Conservation (phyloP, 2,113 vertebrate species). For the Daubentonia madagascariensis region DNA sequence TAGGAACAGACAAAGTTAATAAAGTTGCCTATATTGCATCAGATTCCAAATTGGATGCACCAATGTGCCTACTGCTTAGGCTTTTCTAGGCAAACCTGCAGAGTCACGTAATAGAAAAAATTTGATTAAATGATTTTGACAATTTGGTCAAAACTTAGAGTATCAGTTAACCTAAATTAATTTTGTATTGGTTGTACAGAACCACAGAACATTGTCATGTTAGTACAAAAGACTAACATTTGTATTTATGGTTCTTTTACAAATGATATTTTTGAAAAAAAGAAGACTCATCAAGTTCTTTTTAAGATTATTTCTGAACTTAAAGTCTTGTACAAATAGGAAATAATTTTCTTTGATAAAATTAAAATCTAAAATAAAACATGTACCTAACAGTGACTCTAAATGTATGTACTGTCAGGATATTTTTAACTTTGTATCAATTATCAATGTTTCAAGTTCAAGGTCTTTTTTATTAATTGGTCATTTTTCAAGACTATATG, state of each 20-base stretch:
- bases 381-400: not conserved
- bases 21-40: not conserved
- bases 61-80: not conserved
- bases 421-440: slow-evolving; percentile 8
- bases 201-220: not conserved
- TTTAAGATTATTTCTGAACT: not conserved
- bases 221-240: not conserved
- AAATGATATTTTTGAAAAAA: slow-evolving; percentile 7
- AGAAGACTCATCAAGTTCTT: not conserved
- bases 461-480: slow-evolving; percentile 33
- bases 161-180: not conserved
- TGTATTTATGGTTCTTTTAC: not conserved
- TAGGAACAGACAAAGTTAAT: not conserved
- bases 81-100: not conserved
- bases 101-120: not conserved
- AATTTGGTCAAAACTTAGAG: not conserved
- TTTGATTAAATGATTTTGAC: not conserved
- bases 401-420: not conserved
- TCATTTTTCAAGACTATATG: slow-evolving; percentile 49
- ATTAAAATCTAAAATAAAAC: slow-evolving; percentile 31
- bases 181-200: not conserved
- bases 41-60: not conserved
- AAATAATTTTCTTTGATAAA: not conserved
- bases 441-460: not conserved
- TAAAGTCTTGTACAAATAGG: not conserved